Conservation (phyloP, 2,888 invertebrate species). For the Sicus ferrugineus region DNA sequence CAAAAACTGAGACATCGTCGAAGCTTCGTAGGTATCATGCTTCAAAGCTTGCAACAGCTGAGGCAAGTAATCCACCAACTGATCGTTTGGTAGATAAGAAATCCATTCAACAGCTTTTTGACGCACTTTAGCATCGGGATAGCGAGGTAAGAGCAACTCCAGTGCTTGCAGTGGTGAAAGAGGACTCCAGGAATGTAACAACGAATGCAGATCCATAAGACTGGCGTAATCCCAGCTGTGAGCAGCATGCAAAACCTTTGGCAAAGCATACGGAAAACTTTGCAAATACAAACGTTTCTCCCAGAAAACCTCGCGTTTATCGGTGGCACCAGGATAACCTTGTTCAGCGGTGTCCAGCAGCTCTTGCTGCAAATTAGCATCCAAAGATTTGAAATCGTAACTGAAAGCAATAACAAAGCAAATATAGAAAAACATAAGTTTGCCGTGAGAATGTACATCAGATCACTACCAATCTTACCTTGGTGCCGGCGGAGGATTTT, state of each 20-base stretch:
- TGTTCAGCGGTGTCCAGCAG: conserved; percentile 63
- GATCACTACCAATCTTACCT: too few species aligned
- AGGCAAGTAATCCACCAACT: conserved; percentile 89
- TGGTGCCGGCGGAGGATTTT: conserved; percentile 64
- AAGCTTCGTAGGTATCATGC: conserved; percentile 90
- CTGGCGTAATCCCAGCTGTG: conserved; percentile 92
- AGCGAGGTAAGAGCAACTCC: conserved; percentile 91
- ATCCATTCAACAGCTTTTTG: conserved; percentile 85
- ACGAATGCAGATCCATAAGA: conserved; percentile 83
- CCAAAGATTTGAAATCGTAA: conserved; percentile 79
- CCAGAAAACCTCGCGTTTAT: conserved; percentile 80
- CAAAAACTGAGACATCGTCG: conserved; percentile 82
- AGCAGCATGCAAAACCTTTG: conserved; percentile 85
- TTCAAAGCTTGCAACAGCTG: conserved; percentile 91
- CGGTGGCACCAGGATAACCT: conserved; percentile 62
- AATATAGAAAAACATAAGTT: too few species aligned
- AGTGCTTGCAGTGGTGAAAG: conserved; percentile 89
- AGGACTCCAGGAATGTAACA: conserved; percentile 87
- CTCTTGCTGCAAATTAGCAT: conserved; percentile 71
- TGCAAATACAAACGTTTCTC: conserved; percentile 91
- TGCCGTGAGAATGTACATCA: too few species aligned
- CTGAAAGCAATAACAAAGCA: conserved; percentile 35
- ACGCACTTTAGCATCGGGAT: conserved; percentile 90
- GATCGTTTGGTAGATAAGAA: conserved; percentile 81
- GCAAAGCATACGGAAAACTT: conserved; percentile 82